A percentile compares a stretch with the other conserved stretches of the same genome.
Evolutionary conservation across 2,888 invertebrate species (phyloP).

Genomic region (Allolobophora icterica): DNA sequence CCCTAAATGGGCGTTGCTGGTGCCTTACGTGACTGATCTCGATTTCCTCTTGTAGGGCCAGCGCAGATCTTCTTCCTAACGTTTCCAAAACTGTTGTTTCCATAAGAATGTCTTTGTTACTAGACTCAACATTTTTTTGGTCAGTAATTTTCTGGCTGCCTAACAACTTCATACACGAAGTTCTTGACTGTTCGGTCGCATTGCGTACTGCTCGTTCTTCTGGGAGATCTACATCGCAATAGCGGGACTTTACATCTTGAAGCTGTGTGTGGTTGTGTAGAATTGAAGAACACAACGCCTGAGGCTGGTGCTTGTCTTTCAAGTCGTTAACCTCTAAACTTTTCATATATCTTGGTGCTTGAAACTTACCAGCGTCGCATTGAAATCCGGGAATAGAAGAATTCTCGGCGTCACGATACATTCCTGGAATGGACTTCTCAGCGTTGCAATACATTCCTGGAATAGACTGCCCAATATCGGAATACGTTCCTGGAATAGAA

Average conservation of each 20-base stretch:
- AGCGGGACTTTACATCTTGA: not conserved
- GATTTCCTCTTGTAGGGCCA: slow-evolving; percentile 17
- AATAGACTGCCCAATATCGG: not conserved
- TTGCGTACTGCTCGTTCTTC: not conserved
- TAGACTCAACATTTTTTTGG: not conserved
- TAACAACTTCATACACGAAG: not conserved
- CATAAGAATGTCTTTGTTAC: not conserved
- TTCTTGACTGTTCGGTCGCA: not conserved
- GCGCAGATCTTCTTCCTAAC: not conserved
- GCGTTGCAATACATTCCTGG: too few relatives aligned
- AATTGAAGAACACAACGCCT: not conserved
- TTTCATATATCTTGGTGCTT: not conserved
- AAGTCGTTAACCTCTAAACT: not conserved
- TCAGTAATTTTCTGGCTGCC: not conserved
- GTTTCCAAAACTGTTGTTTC: slow-evolving; percentile 17
- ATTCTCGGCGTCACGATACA: not conserved
- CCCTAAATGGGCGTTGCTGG: not conserved
- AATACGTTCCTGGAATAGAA: too few relatives aligned
- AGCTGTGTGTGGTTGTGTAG: not conserved
- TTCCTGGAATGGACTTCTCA: not conserved
- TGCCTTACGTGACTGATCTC: not conserved
- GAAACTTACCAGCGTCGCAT: not conserved
- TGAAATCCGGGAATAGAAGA: not conserved
- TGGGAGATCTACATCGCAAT: not conserved
- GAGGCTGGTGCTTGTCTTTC: not conserved